A percentile compares a stretch with the other conserved stretches of the same genome.
phyloP scores from a whole-genome alignment of 1,140 invertebrate genomes.

The Brachionus rubens region DNA sequence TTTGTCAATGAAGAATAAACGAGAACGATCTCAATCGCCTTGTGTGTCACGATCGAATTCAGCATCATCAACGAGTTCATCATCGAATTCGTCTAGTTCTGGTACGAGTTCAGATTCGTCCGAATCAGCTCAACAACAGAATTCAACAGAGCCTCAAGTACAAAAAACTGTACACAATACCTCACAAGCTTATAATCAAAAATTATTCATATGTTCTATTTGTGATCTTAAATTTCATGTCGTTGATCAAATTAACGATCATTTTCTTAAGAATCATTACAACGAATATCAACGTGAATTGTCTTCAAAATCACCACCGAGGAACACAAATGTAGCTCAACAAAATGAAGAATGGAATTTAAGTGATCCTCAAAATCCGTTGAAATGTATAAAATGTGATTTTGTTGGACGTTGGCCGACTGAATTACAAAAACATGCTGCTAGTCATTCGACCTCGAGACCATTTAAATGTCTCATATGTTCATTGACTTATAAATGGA shows the following conservation, averaged over 20 bases:
- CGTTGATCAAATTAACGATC: slow-evolving; percentile 50
- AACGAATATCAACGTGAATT: slow-evolving; percentile 46
- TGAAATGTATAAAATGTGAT: slow-evolving; percentile 57
- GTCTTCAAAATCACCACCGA: slow-evolving; percentile 47
- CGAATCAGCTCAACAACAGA: background rate
- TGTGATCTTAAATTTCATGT: slow-evolving; percentile 55
- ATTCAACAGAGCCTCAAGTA: background rate
- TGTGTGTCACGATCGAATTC: background rate
- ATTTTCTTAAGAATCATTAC: slow-evolving; percentile 47
- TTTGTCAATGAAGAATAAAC: slow-evolving; percentile 3
- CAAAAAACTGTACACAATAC: background rate
- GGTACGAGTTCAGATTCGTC: background rate
- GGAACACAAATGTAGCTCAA: slow-evolving; percentile 56
- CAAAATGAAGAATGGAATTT: slow-evolving; percentile 55
- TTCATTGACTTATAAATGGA: slow-evolving; percentile 59
- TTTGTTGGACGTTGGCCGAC: slow-evolving; percentile 60
- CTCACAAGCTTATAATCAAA: slow-evolving; percentile 43
- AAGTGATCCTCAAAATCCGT: slow-evolving; percentile 50
- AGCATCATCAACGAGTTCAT: background rate
- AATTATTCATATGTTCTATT: slow-evolving; percentile 56
- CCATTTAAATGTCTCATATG: slow-evolving; percentile 60
- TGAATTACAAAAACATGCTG: slow-evolving; percentile 58
- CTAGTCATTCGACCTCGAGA: slow-evolving; percentile 54
- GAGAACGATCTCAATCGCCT: background rate
- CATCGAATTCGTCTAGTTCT: slow-evolving; percentile 8